A percentile compares a stretch with the other conserved stretches of the same genome.
phyloP scores from a whole-genome alignment of 2,113 vertebrate genomes.

The Parotia lawesii region DNA sequence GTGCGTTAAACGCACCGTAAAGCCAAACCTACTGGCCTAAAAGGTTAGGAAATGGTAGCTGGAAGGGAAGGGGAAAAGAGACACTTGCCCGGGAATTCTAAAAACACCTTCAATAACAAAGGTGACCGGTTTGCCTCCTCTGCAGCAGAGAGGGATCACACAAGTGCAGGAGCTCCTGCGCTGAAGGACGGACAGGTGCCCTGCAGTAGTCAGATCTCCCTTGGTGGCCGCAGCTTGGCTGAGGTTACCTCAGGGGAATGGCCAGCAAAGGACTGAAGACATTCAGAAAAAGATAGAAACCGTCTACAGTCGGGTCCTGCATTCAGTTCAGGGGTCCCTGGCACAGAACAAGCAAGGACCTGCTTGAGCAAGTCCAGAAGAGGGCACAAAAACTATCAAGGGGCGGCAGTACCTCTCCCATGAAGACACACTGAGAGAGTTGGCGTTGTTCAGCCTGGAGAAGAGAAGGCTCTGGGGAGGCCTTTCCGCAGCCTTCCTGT shows the following conservation, averaged over 20 bases:
- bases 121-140: background rate
- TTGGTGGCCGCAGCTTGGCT: background rate
- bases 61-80: background rate
- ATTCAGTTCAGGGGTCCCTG: background rate
- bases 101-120: background rate
- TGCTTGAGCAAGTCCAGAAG: background rate
- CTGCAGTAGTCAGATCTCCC: background rate
- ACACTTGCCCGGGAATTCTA: background rate
- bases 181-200: accelerated
- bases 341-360: background rate
- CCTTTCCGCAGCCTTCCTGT: no score
- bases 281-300: background rate
- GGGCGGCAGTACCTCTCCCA: background rate
- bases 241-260: background rate
- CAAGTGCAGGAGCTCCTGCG: accelerated
- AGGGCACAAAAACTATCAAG: background rate
- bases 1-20: accelerated
- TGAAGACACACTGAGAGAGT: background rate
- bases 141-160: background rate
- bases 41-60: background rate
- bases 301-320: background rate
- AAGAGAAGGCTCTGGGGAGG: background rate
- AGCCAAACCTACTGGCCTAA: background rate
- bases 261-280: background rate
- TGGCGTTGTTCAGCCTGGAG: background rate